phyloP scores from a whole-genome alignment of 1,140 invertebrate species.

The Drosophila sturtevanti region DNA sequence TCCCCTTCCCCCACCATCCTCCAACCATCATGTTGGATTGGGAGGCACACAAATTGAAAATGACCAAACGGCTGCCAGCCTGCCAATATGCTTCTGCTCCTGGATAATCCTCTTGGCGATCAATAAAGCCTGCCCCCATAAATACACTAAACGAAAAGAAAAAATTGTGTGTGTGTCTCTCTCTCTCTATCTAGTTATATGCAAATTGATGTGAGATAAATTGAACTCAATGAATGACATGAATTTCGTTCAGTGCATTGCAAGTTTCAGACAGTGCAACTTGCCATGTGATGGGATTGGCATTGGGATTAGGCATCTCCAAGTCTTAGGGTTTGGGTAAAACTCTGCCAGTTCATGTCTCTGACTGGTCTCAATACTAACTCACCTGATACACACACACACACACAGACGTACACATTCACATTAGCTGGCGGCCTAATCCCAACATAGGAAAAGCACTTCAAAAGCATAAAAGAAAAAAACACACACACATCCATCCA shows the following conservation, averaged over 20 bases:
- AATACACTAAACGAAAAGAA: slow-evolving; percentile 36
- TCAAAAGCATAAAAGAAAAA: slow-evolving; percentile 61
- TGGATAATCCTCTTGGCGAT: slow-evolving; percentile 76
- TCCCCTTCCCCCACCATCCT: slow-evolving; percentile 15
- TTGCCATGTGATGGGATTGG: slow-evolving; percentile 67
- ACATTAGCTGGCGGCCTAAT: slow-evolving; percentile 76
- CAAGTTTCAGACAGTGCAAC: slow-evolving; percentile 35
- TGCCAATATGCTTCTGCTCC: slow-evolving; percentile 68
- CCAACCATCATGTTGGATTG: too few relatives aligned
- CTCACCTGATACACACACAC: slow-evolving; percentile 58
- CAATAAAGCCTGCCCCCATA: slow-evolving; percentile 61
- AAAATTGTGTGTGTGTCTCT: too few relatives aligned
- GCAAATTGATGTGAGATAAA: not conserved
- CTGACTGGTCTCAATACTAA: slow-evolving; percentile 43
- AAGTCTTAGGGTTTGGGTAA: slow-evolving; percentile 34
- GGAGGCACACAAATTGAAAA: slow-evolving; percentile 71
- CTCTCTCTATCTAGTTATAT: not conserved
- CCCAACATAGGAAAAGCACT: slow-evolving; percentile 64
- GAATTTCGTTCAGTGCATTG: slow-evolving; percentile 35
- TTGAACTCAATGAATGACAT: slow-evolving; percentile 2
- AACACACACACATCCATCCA: not conserved
- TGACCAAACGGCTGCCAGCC: slow-evolving; percentile 54
- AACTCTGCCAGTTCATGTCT: slow-evolving; percentile 51
- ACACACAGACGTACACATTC: slow-evolving; percentile 17
- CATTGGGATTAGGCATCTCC: slow-evolving; percentile 74